Percentiles rank a stretch among this genome's conserved stretches.
Evolutionary conservation across 2,888 invertebrate genomes (phyloP).

Genomic region (Dolomedes plantarius): DNA sequence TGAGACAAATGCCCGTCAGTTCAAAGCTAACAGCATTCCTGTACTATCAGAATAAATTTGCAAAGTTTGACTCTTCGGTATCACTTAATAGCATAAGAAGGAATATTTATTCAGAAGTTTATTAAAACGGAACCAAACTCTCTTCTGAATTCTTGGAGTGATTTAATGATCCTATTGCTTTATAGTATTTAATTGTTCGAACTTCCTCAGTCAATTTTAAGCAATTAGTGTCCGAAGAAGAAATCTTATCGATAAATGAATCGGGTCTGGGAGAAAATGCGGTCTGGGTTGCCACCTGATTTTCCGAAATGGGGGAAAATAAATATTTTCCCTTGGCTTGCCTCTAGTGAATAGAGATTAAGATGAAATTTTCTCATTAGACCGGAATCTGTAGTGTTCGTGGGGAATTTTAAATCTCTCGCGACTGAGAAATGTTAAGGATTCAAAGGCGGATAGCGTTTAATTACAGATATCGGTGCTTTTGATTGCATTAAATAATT

Average conservation of each 20-base stretch:
- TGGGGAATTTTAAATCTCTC: neutral
- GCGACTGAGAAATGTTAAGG: neutral
- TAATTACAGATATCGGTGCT: neutral
- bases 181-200: neutral
- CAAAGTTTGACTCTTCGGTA: no score
- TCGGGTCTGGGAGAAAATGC: neutral
- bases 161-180: neutral
- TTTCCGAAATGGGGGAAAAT: neutral
- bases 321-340: neutral
- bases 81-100: no score
- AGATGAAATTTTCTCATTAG: constrained; percentile 16
- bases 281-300: constrained; percentile 6
- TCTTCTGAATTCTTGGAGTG: no score
- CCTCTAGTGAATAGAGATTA: constrained; percentile 1
- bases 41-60: no score
- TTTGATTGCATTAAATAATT: constrained; percentile 16
- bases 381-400: neutral
- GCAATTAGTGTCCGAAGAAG: constrained; percentile 16
- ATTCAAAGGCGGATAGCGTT: neutral
- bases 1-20: no score
- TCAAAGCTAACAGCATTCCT: no score
- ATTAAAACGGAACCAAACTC: no score
- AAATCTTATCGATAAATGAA: constrained; percentile 14
- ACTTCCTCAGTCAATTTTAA: constrained; percentile 6
- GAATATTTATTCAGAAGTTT: no score